A percentile compares a stretch with the other conserved stretches of the same genome.
Evolutionary conservation across 2,888 invertebrate genomes (phyloP).

Genomic region (Metellina segmentata): DNA sequence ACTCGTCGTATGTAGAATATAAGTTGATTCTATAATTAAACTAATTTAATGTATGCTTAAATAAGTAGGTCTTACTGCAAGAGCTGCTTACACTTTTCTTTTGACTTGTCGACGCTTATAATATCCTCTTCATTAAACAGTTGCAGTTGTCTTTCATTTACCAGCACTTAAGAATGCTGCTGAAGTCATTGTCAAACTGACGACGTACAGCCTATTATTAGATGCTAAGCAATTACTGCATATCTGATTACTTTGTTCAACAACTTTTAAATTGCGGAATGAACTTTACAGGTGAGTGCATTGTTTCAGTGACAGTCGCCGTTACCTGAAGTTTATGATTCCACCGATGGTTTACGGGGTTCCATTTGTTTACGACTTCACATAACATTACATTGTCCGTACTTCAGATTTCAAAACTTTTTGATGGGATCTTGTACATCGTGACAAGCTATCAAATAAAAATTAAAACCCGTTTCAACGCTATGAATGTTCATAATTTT

Average conservation of each 20-base stretch:
- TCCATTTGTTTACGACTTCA: no score
- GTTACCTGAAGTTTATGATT: background rate
- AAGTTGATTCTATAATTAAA: no score
- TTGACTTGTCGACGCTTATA: background rate
- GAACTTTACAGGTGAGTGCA: background rate
- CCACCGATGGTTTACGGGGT: no score
- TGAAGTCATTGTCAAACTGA: slow-evolving; percentile 18
- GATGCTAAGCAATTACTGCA: slow-evolving; percentile 30
- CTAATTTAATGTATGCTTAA: no score
- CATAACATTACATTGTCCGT: no score
- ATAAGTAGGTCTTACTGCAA: no score
- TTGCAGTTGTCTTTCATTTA: background rate
- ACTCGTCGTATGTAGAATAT: no score
- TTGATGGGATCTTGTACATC: no score
- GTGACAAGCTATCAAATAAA: no score
- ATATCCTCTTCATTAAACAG: background rate
- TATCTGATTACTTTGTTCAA: slow-evolving; percentile 40
- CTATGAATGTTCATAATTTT: no score
- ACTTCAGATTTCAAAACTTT: no score
- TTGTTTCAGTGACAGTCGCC: background rate
- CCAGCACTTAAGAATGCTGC: slow-evolving; percentile 4
- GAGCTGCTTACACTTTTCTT: background rate
- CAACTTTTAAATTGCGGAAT: slow-evolving; percentile 22
- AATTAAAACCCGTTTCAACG: no score
- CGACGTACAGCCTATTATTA: slow-evolving; percentile 9